Evolutionary conservation across 1,140 invertebrate genomes (phyloP), one percentile per base, ranked within the genome.

Genomic region (Lordiphosa clarofinis): DNA sequence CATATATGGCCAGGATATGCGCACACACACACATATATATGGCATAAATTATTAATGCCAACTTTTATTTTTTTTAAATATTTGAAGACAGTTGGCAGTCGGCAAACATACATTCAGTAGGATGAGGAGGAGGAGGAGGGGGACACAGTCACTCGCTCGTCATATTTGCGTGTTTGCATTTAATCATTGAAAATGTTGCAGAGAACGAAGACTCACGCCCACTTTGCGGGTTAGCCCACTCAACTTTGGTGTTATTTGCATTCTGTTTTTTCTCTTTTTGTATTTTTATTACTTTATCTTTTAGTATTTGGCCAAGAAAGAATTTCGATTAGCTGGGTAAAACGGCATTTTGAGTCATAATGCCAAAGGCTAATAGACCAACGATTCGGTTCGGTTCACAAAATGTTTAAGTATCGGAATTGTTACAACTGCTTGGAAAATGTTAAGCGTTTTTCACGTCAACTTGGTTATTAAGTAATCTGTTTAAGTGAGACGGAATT

Each of bases 121-220:
- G 15, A 15, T 1, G 1, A 15, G 21, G 21, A 15, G 21, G 33
- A 58, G 38, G 6, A 8, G 24, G 43, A 24, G 38, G 28, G 52
- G 56, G 21, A 76, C 46, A 76, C 50, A 40, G 39, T 63, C 55
- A 46, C 54, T 61, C 64, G 60, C 55, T 82, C 76, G 72, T 82
- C 78, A 84, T 84, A 82, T 84, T 84, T 82, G 78, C 78, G 78
- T 82, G 78, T 82, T 82, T 82, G 78, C 78, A 82, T 82, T 82
- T 82, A 82, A 82, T 82, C 78, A 82, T 82, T 79, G 78, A 82
- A 82, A 84, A 64, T 68, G 64, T 73, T 82, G 78, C 76, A 81
- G 59, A 60, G 56, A 56, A 37, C 46, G 47, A 44, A 47, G 58
- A 54, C 70, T 60, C 38, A 21, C 31, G 11, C 40, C 33, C 39